A percentile compares a stretch with the other conserved stretches of the same genome.
Evolutionary conservation across 92 coral and sea anemone species (phyloP).

Genomic region (Palythoa caribaeorum): DNA sequence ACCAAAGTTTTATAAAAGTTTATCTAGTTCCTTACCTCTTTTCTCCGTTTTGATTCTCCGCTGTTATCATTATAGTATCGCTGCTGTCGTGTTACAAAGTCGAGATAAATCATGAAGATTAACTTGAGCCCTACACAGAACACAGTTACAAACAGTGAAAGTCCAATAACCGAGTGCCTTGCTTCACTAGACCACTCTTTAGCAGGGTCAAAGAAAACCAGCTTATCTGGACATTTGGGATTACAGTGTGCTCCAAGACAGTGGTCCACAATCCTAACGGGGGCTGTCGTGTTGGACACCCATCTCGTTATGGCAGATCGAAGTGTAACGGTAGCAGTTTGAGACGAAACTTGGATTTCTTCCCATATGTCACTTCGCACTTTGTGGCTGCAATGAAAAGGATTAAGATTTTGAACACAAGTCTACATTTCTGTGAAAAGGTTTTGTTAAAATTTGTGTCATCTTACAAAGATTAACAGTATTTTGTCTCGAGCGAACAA

Average conservation of each 20-base stretch:
- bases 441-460: too few relatives aligned
- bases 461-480: too few relatives aligned
- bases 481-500: too few relatives aligned
- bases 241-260: conserved; percentile 75
- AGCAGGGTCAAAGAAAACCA: conserved; percentile 60
- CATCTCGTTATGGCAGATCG: conserved; percentile 56
- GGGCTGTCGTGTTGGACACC: conserved; percentile 6
- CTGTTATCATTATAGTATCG: conserved; percentile 46
- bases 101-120: conserved; percentile 51
- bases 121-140: conserved; percentile 54
- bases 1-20: background rate
- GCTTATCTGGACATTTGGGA: conserved; percentile 72
- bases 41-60: conserved; percentile 56
- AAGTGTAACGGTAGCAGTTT: conserved; percentile 20
- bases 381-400: conserved; percentile 50
- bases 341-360: conserved; percentile 40
- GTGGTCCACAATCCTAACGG: conserved; percentile 54
- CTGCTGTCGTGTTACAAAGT: conserved; percentile 47
- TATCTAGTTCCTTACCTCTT: conserved; percentile 51
- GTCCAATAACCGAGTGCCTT: background rate
- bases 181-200: conserved; percentile 42
- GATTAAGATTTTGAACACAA: background rate
- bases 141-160: conserved; percentile 60
- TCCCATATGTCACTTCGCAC: conserved; percentile 63
- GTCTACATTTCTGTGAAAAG: background rate